Percentiles rank a stretch among this genome's conserved stretches.
phyloP scores from a whole-genome alignment of 2,113 vertebrate genomes.

The Xenopus tropicalis region UCB_Xtro_10.0 CM004446.2:151002501-151003000 shows the following conservation, averaged over 20 bases:
- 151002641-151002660: conserved; percentile 7
- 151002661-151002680: conserved; percentile 16
- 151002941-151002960: too few species aligned
- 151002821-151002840: background rate
- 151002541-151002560: conserved; percentile 25
- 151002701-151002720: conserved; percentile 65
- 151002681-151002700: background rate
- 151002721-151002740: conserved; percentile 59
- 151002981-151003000: too few species aligned
- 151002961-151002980: too few species aligned
- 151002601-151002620: conserved; percentile 9
- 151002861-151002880: too few species aligned
- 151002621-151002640: conserved; percentile 13
- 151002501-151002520: conserved; percentile 19
- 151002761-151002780: conserved; percentile 38
- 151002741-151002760: conserved; percentile 47
- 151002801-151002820: background rate
- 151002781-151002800: conserved; percentile 62
- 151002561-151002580: conserved; percentile 16
- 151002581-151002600: conserved; percentile 20
- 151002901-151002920: too few species aligned
- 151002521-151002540: conserved; percentile 25
- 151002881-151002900: too few species aligned
- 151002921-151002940: too few species aligned
- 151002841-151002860: too few species aligned